A percentile compares a stretch with the other conserved stretches of the same genome.
These are phyloP conservation scores for Papilio machaon DNA, from an alignment of 1,140 invertebrate species.

Conservation along the genomic window DNA sequence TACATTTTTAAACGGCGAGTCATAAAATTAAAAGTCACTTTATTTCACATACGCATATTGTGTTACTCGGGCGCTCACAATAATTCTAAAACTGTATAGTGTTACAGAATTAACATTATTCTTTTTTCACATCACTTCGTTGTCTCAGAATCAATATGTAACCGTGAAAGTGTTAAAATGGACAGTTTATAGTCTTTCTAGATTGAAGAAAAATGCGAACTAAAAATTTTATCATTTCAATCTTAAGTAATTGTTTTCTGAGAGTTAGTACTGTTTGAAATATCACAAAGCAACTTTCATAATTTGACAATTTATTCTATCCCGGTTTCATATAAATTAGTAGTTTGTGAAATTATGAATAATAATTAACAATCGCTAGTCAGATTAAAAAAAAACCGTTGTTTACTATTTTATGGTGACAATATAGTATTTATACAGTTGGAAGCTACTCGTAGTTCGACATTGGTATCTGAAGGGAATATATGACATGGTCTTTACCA, in stretches of 20 bases:
- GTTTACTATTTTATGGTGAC: not conserved
- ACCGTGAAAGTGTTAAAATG: not conserved
- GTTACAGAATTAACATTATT: conserved; percentile 33
- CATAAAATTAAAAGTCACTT: conserved; percentile 31
- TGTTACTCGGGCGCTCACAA: conserved; percentile 22
- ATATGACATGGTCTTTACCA: conserved; percentile 20
- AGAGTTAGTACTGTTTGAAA: too few species aligned
- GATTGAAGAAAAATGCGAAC: not conserved
- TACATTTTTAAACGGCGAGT: conserved; percentile 38
- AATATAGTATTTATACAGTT: not conserved
- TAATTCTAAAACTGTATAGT: conserved; percentile 31
- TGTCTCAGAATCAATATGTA: not conserved
- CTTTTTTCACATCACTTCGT: conserved; percentile 1
- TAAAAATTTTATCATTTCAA: too few species aligned
- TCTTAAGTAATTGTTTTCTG: not conserved
- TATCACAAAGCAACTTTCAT: too few species aligned
- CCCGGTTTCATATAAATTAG: not conserved
- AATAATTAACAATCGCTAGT: not conserved
- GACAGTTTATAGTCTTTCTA: not conserved
- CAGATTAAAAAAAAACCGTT: not conserved
- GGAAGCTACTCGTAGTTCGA: conserved; percentile 18
- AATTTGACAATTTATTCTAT: not conserved
- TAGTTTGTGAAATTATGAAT: not conserved
- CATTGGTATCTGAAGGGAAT: conserved; percentile 1
- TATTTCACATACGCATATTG: conserved; percentile 26